These are phyloP conservation scores for Crocuta crocuta DNA, from an alignment of 2,113 vertebrate species.

Conservation along the genomic window DNA sequence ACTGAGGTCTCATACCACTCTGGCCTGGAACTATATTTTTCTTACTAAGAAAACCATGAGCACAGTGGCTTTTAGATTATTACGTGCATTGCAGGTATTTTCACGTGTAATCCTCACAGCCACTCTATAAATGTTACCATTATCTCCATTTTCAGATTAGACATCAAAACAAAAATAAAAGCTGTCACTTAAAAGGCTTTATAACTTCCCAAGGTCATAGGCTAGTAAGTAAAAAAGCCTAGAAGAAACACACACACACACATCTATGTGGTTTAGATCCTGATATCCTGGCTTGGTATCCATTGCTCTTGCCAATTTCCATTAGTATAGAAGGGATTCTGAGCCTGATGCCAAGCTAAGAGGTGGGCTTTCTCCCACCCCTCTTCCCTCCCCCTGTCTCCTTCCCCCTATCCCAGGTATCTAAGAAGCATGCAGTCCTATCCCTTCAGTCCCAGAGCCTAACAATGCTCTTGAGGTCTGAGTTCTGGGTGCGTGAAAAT, in stretches of 20 bases:
- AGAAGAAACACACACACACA: neutral
- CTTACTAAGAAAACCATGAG: neutral
- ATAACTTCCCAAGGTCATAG: neutral
- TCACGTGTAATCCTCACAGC: neutral
- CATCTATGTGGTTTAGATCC: neutral
- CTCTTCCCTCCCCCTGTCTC: neutral
- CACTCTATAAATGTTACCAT: neutral
- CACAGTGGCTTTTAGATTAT: neutral
- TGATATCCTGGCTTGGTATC: neutral
- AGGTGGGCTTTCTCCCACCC: neutral
- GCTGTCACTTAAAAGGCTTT: neutral
- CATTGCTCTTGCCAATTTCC: neutral
- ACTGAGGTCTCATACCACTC: neutral
- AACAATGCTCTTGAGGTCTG: neutral
- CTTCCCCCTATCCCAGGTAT: neutral
- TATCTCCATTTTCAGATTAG: conserved; percentile 17
- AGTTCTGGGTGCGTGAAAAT: neutral
- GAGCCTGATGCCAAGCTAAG: neutral
- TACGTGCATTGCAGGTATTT: neutral
- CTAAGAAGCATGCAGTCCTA: neutral
- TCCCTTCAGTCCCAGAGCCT: neutral
- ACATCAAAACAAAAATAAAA: conserved; percentile 76
- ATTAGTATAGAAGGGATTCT: neutral
- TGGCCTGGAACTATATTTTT: neutral
- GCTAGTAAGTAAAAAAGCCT: neutral